Conservation (phyloP, 2,797 vertebrate genomes). For the Crenichthys baileyi region DNA sequence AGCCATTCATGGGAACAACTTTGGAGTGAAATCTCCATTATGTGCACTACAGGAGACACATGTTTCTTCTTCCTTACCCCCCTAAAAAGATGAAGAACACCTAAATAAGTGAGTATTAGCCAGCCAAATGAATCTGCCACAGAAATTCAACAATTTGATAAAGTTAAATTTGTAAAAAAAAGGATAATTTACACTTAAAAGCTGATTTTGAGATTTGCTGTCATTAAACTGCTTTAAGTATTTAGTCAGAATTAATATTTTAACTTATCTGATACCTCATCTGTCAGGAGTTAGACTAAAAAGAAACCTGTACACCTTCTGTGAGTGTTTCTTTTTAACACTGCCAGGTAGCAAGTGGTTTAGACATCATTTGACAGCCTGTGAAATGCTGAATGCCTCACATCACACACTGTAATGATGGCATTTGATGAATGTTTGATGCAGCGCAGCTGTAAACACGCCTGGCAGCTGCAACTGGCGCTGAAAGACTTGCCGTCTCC, state of each 20-base stretch:
- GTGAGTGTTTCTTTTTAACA: conserved; percentile 77
- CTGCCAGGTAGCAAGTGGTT: conserved; percentile 83
- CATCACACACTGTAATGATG: conserved; percentile 86
- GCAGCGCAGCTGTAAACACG: conserved; percentile 84
- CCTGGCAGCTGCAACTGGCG: conserved; percentile 80
- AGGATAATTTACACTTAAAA: conserved; percentile 82
- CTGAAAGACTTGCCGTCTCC: conserved; percentile 70
- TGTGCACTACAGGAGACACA: conserved; percentile 60
- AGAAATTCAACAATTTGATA: conserved; percentile 72
- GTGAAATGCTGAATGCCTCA: conserved; percentile 87
- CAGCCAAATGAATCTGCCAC: conserved; percentile 70
- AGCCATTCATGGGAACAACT: conserved; percentile 74
- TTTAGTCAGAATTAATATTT: conserved; percentile 86
- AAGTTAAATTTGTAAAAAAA: conserved; percentile 61
- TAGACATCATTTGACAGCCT: conserved; percentile 84
- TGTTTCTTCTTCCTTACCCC: conserved; percentile 44
- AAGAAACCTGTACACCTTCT: conserved; percentile 73
- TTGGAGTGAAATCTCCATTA: conserved; percentile 72
- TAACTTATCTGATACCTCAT: conserved; percentile 75
- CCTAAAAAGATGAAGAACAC: conserved; percentile 32
- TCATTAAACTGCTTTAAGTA: conserved; percentile 81
- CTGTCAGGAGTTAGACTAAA: conserved; percentile 78
- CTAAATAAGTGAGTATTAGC: conserved; percentile 66
- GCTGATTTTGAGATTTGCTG: conserved; percentile 79
- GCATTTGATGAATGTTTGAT: conserved; percentile 88